Conservation (phyloP, 1,140 invertebrate species). For the Caenorhabditis brenneri region DNA sequence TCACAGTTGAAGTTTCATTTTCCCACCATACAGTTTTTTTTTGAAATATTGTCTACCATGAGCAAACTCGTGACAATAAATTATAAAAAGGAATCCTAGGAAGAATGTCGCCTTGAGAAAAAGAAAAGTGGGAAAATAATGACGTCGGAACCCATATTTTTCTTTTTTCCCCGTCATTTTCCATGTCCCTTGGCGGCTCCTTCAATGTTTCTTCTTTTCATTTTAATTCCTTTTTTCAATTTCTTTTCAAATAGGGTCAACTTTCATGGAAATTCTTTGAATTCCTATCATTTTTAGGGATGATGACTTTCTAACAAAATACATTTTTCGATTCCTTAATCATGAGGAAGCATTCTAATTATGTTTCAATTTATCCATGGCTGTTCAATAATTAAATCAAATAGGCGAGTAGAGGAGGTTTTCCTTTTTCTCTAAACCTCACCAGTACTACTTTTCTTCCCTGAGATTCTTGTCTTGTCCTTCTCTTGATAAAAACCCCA, state of each 20-base stretch:
- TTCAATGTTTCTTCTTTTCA: neutral
- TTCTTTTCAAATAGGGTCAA: neutral
- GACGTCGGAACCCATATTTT: neutral
- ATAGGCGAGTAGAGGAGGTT: neutral
- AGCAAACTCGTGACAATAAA: too few relatives aligned
- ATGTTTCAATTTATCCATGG: neutral
- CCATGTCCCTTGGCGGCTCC: too few relatives aligned
- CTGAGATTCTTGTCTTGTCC: neutral
- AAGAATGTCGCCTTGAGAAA: neutral
- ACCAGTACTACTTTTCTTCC: neutral
- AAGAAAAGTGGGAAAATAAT: neutral
- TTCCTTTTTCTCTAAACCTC: constrained; percentile 15
- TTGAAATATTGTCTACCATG: too few relatives aligned
- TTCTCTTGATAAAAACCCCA: neutral
- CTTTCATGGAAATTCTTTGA: neutral
- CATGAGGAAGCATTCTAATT: too few relatives aligned
- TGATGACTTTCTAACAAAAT: too few relatives aligned
- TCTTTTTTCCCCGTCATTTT: neutral
- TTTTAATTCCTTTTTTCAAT: neutral
- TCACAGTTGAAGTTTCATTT: too few relatives aligned
- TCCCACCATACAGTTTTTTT: too few relatives aligned
- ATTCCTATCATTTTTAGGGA: neutral
- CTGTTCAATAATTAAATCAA: constrained; percentile 30
- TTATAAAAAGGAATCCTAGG: too few relatives aligned
- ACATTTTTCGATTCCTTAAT: too few relatives aligned